Conservation (phyloP, 2,888 invertebrate species). For the Sericinus montela region DNA sequence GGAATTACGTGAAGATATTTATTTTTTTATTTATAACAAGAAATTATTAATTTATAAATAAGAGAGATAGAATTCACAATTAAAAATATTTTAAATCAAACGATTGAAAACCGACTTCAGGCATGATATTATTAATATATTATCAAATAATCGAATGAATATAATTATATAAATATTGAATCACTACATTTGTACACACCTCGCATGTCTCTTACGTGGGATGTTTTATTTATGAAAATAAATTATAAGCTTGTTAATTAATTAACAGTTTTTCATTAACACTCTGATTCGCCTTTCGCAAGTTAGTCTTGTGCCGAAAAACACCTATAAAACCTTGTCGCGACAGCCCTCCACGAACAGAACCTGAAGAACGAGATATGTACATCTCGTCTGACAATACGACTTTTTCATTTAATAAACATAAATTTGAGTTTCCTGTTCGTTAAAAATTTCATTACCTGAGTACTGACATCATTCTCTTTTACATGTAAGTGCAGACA, state of each 20-base stretch:
- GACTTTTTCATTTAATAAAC: conserved; percentile 18
- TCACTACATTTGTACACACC: background rate
- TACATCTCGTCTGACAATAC: conserved; percentile 14
- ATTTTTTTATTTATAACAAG: too few species aligned
- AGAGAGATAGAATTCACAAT: too few species aligned
- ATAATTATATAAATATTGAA: too few species aligned
- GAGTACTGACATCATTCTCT: background rate
- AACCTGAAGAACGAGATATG: conserved; percentile 11
- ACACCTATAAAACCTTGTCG: conserved; percentile 11
- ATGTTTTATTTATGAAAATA: conserved; percentile 10
- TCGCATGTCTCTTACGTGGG: background rate
- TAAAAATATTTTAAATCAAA: too few species aligned
- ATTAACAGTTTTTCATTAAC: conserved; percentile 17
- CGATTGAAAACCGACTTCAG: too few species aligned
- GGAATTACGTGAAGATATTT: too few species aligned
- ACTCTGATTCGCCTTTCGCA: conserved; percentile 1
- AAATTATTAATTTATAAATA: too few species aligned
- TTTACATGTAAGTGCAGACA: too few species aligned
- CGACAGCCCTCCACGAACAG: conserved; percentile 2
- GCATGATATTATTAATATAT: too few species aligned
- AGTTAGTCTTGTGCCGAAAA: conserved; percentile 10
- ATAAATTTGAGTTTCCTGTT: conserved; percentile 18
- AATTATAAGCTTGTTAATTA: conserved; percentile 14
- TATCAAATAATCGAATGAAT: too few species aligned
- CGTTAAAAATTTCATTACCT: background rate